A percentile compares a stretch with the other conserved stretches of the same genome.
phyloP scores from a whole-genome alignment of 2,797 vertebrate species.

The Urosaurus nigricauda region DNA sequence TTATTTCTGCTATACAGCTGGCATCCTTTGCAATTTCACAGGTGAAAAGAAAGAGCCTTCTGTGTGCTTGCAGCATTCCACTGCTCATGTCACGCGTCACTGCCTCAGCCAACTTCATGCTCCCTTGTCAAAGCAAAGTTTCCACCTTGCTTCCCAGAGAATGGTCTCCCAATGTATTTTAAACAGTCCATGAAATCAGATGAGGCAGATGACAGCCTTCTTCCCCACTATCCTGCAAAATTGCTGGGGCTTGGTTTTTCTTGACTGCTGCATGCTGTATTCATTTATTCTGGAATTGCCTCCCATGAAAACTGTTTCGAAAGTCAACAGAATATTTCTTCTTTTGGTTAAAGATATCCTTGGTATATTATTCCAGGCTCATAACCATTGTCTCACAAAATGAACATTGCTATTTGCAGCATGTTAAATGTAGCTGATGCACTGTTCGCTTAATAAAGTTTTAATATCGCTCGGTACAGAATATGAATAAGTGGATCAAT shows the following conservation, averaged over 20 bases:
- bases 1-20: background rate
- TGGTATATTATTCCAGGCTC: too few species aligned
- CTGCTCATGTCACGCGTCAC: too few species aligned
- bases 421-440: background rate
- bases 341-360: background rate
- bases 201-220: background rate
- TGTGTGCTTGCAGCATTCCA: background rate
- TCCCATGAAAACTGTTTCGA: background rate
- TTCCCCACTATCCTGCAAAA: background rate
- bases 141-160: background rate
- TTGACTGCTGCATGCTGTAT: background rate
- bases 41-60: background rate
- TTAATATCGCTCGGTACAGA: too few species aligned
- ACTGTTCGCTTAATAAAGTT: too few species aligned
- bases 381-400: background rate
- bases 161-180: background rate
- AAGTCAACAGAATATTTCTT: background rate
- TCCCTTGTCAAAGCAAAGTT: background rate
- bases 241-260: background rate
- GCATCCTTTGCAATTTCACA: slow-evolving; percentile 3
- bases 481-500: too few species aligned
- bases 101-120: background rate
- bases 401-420: background rate
- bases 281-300: background rate
- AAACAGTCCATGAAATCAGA: too few species aligned